Evolutionary conservation across 2,797 vertebrate species (phyloP).

Genomic region (Chrosomus eos): DNA sequence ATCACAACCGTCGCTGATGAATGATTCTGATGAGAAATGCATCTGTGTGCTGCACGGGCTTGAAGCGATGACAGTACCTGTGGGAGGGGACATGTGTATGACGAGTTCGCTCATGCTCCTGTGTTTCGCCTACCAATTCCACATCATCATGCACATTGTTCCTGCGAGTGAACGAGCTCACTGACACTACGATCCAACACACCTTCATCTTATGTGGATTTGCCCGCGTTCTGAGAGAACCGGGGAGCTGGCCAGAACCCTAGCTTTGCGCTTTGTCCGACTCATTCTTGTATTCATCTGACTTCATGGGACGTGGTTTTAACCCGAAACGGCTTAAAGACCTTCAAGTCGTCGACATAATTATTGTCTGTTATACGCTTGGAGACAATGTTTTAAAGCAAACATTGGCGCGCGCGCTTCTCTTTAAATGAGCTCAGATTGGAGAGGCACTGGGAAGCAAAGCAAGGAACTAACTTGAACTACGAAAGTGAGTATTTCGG

Average conservation of each 20-base stretch:
- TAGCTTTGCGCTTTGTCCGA: conserved; percentile 1
- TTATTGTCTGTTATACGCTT: neutral
- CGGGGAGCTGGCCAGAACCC: neutral
- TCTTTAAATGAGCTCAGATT: conserved; percentile 35
- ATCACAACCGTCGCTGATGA: neutral
- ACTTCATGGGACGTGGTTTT: conserved; percentile 11
- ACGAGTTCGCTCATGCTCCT: conserved; percentile 30
- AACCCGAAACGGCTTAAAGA: neutral
- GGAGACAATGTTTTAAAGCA: conserved; percentile 19
- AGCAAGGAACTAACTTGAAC: conserved; percentile 35
- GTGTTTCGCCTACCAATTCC: conserved; percentile 12
- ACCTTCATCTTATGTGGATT: conserved; percentile 1
- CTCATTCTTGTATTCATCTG: neutral
- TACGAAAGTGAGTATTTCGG: conserved; percentile 43
- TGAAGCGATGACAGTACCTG: neutral
- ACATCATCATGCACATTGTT: conserved; percentile 16
- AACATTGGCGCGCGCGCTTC: conserved; percentile 15
- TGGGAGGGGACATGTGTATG: conserved; percentile 39
- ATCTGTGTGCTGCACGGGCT: neutral
- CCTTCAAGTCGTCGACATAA: neutral
- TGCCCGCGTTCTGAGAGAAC: neutral
- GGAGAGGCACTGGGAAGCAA: conserved; percentile 9
- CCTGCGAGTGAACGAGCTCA: neutral
- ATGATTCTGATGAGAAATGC: neutral
- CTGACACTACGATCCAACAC: neutral